Conservation (phyloP, 2,888 invertebrate species). For the Lithophane semibrunnea region DNA sequence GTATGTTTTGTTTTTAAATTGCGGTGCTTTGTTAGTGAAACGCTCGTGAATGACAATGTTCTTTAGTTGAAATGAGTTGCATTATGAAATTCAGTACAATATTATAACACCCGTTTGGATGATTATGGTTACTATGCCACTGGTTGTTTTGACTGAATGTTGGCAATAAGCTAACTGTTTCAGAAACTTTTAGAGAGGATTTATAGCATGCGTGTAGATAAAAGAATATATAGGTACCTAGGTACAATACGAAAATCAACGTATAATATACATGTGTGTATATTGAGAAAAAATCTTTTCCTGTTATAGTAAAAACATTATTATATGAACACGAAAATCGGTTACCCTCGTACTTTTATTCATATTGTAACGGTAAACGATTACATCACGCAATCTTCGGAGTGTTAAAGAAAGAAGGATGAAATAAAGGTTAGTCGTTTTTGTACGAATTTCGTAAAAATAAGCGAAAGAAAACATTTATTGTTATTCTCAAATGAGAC, state of each 20-base stretch:
- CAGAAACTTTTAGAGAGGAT: no score
- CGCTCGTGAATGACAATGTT: no score
- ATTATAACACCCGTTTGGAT: no score
- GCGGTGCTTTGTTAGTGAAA: no score
- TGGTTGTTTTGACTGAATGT: no score
- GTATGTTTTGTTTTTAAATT: no score
- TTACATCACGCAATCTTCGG: neutral
- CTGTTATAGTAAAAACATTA: neutral
- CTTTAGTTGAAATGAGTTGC: no score
- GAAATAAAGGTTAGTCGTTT: neutral
- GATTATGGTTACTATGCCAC: no score
- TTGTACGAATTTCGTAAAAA: neutral
- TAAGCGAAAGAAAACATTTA: neutral
- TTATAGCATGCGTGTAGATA: no score
- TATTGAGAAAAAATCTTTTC: constrained; percentile 6
- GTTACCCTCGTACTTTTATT: constrained; percentile 9
- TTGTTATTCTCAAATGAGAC: no score
- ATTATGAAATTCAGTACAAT: no score
- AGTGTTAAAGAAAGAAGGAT: neutral
- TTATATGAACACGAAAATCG: constrained; percentile 15
- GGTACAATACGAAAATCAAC: neutral
- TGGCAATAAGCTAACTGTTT: no score
- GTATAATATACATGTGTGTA: neutral
- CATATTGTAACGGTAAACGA: neutral
- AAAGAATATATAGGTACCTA: neutral